phyloP scores from a whole-genome alignment of 2,113 vertebrate species.

The Bubalus kerabau region DNA sequence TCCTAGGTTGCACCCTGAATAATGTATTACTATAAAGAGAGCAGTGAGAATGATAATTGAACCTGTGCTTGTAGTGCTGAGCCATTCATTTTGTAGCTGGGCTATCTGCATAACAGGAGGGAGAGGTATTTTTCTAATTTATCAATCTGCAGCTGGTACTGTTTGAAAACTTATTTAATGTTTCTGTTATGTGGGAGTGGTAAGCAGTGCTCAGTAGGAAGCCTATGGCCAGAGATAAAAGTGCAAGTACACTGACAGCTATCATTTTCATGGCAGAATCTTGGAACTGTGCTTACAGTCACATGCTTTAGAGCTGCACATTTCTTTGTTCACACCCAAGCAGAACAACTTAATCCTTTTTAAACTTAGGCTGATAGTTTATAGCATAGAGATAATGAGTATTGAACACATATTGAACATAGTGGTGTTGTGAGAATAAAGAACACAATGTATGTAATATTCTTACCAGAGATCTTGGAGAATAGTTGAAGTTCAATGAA shows the following conservation, averaged over 20 bases:
- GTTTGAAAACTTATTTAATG: not conserved
- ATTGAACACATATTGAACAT: not conserved
- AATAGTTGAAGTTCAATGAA: not conserved
- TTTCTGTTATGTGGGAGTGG: not conserved
- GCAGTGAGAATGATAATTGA: not conserved
- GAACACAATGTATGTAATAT: not conserved
- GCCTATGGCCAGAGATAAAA: not conserved
- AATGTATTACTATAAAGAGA: not conserved
- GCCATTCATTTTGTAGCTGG: not conserved
- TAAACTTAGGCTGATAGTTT: not conserved
- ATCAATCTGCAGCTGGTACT: not conserved
- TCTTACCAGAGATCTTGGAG: not conserved
- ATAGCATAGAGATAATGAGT: not conserved
- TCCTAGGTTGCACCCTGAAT: not conserved
- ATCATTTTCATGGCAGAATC: not conserved
- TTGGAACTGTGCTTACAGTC: not conserved
- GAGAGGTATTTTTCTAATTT: not conserved
- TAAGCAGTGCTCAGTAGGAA: not conserved
- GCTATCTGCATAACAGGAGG: not conserved
- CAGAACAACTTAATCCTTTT: not conserved
- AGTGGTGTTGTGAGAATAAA: not conserved
- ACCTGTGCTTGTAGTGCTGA: not conserved
- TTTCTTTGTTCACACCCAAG: not conserved
- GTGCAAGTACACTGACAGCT: not conserved
- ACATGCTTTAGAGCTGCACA: not conserved